phyloP scores from a whole-genome alignment of 2,888 invertebrate genomes.

The Actias luna region DNA sequence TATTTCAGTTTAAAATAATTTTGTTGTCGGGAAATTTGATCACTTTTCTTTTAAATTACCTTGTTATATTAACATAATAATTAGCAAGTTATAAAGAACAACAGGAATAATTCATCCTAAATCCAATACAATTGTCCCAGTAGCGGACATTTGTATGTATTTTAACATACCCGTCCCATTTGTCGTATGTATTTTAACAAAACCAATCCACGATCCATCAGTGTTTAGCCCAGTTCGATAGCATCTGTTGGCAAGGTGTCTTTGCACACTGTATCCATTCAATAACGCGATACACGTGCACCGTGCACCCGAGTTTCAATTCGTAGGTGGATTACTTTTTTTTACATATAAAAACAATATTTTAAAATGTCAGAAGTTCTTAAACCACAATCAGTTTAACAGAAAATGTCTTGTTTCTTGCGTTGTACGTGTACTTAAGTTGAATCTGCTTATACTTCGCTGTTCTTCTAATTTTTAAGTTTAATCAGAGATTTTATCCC shows the following conservation, averaged over 20 bases:
- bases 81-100: not conserved
- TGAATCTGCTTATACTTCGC: not conserved
- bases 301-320: constrained; percentile 32
- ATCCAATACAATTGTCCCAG: too few species aligned
- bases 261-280: constrained; percentile 50
- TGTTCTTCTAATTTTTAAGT: too few species aligned
- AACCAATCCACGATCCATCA: constrained; percentile 45
- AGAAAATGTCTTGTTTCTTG: not conserved
- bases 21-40: too few species aligned
- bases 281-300: constrained; percentile 49
- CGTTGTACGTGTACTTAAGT: not conserved
- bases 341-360: constrained; percentile 13
- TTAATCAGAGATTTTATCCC: too few species aligned
- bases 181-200: constrained; percentile 32
- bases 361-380: not conserved
- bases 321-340: constrained; percentile 26
- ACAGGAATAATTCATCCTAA: not conserved
- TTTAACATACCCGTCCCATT: too few species aligned
- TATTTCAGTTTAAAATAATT: too few species aligned
- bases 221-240: constrained; percentile 52
- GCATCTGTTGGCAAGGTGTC: constrained; percentile 78
- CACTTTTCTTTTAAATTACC: not conserved
- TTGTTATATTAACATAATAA: not conserved
- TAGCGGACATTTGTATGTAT: too few species aligned
- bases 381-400: not conserved